Base-by-base conservation (phyloP, 2,797 vertebrate species). In the Emydoidea blandingii region DNA sequence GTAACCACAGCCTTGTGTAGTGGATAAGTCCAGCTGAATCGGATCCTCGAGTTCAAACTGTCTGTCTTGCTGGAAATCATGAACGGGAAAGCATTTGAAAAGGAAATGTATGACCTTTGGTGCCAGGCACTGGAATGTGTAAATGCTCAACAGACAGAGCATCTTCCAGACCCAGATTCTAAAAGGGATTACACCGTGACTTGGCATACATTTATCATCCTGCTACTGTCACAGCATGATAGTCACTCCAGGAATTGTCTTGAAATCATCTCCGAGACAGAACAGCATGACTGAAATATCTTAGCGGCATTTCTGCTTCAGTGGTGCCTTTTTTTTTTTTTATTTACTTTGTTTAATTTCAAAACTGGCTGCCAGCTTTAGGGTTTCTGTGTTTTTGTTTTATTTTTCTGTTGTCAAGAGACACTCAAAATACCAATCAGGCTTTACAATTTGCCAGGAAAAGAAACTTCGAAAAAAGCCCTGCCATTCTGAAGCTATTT, bases 311-410 rank as follows among this genome's bases (percentile, higher is more conserved):
- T 85, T 96, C 72, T 79, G 83, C 37, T 83, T 94, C 50, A 74
- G 27, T 23, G 88, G 12, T 5, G 29, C 54, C 85, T 91, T 90
- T 47, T 34, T 44, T 18, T n/a, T 44, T 44, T 41, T 37, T 12
- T 47, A 78, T 95, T 93, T 94, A 87, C 93, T 93, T 96, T 95
- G 83, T 88, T 95, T 89, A 93, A 76, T 90, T 97, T 96, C 88
- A 95, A 94, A 91, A 95, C 50, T 80, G 56, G 31, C 37, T 95
- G 90, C 65, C 82, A 85, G 59, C 37, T 93, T 89, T 79, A 79
- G 57, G 34, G 59, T 81, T 83, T 88, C 44, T 65, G 56, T 6
- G 53, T 8, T 31, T 10, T 12, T 50, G 53, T 27, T 93, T 95
- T 94, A 62, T 65, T 89, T 76, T 95, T 72, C 82, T 88, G 50